Base-by-base conservation (phyloP, 2,888 invertebrate genomes). In the Melinaea marsaeus region DNA sequence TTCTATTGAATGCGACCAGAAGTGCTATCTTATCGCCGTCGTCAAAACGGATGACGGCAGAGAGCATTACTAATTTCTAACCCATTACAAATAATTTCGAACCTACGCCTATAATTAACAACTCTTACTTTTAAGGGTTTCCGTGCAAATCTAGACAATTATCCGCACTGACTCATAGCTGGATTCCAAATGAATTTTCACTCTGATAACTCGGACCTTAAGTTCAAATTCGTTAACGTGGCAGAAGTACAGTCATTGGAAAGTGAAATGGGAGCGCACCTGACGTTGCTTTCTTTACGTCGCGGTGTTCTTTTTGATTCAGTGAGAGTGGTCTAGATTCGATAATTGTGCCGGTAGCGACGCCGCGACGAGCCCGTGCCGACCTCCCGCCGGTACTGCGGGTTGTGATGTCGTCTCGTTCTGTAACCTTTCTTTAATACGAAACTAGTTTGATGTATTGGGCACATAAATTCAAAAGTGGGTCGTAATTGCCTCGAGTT, bases 251-350 rank as follows among this genome's bases (percentile, higher is more conserved):
- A 85, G 84, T 84, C 84, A 81, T 85, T 87, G 87, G 89, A 90
- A 90, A 90, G 90, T 90, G 88, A 89, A 90, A 88, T 86, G 86
- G 83, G 88, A 84, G 80, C 88, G 90, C 90, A 90, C 90, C 89
- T 90, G 88, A 84, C 84, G 80, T 79, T 86, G 88, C 88, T 89
- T 88, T 90, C 89, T 89, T 90, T 85, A 81, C 82, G 80, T 84
- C 83, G 80, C 84, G 82, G 75, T 80, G 83, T 85, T 86, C 88
- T 88, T 88, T 89, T 89, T 88, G 85, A 85, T 81, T 81, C 81
- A 90, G 90, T 86, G 90, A 90, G 90, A 90, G 90, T 90, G 90
- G 85, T 89, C 90, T 88, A 88, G 86, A 86, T 89, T 78, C 80
- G 84, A 84, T 88, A 86, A 88, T 88, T 87, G 86, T 85, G 85